phyloP scores from a whole-genome alignment of 2,888 invertebrate genomes.

The Clunio marinus region DNA sequence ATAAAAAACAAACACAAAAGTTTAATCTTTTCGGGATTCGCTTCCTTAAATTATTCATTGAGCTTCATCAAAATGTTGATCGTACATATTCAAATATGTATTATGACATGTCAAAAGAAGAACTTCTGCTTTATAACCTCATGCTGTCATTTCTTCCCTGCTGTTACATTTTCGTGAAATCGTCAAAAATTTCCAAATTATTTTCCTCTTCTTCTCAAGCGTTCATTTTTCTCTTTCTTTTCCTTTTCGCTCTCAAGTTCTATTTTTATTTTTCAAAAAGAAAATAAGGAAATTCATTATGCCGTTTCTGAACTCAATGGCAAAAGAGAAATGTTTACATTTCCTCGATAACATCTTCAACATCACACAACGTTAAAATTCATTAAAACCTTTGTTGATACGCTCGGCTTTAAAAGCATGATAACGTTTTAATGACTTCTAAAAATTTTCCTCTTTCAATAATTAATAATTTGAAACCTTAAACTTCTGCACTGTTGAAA shows the following conservation, averaged over 20 bases:
- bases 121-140: no score
- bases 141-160: no score
- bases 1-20: neutral
- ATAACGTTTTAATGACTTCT: neutral
- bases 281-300: no score
- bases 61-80: neutral
- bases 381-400: neutral
- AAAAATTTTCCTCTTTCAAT: neutral
- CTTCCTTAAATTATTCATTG: constrained; percentile 28
- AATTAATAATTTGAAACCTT: neutral
- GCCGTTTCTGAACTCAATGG: no score
- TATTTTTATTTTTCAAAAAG: no score
- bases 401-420: constrained; percentile 5
- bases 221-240: no score
- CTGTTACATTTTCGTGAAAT: no score
- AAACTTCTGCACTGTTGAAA: neutral
- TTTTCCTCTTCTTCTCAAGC: neutral
- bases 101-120: no score
- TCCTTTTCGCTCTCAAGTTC: no score
- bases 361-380: neutral
- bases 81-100: neutral
- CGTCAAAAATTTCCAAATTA: no score
- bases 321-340: no score
- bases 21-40: neutral
- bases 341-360: no score